phyloP scores from a whole-genome alignment of 2,113 vertebrate genomes.

The Gavialis gangeticus region DNA sequence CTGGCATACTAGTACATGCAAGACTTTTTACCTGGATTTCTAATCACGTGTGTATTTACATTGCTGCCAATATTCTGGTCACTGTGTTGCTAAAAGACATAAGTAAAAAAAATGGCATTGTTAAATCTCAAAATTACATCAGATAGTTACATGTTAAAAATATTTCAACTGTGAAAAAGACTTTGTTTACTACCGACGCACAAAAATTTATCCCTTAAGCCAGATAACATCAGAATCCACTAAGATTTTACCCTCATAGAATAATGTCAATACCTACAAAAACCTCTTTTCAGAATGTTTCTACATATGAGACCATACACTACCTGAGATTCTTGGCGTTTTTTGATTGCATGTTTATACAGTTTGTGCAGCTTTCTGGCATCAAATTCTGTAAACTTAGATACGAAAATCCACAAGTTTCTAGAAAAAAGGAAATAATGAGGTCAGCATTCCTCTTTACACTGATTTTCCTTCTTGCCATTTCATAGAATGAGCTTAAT shows the following conservation, averaged over 20 bases:
- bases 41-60: slow-evolving; percentile 85
- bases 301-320: neutral
- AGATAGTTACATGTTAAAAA: neutral
- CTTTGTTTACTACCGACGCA: neutral
- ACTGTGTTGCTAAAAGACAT: slow-evolving; percentile 83
- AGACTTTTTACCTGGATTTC: slow-evolving; percentile 88
- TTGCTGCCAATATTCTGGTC: slow-evolving; percentile 89
- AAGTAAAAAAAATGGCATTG: neutral
- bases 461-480: neutral
- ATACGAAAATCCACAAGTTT: slow-evolving; percentile 99
- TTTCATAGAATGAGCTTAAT: neutral
- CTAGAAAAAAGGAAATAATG: slow-evolving; percentile 76
- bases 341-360: slow-evolving; percentile 99
- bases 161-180: neutral
- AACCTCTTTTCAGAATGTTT: neutral
- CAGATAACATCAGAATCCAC: neutral
- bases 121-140: neutral
- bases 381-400: slow-evolving; percentile 99
- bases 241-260: neutral
- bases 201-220: neutral
- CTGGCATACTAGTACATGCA: neutral
- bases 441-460: neutral
- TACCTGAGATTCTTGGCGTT: slow-evolving; percentile 96
- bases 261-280: neutral
- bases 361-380: slow-evolving; percentile 97